Percentiles rank a stretch among this genome's conserved stretches.
phyloP scores from a whole-genome alignment of 2,113 vertebrate species.

The Dascyllus trimaculatus region DNA sequence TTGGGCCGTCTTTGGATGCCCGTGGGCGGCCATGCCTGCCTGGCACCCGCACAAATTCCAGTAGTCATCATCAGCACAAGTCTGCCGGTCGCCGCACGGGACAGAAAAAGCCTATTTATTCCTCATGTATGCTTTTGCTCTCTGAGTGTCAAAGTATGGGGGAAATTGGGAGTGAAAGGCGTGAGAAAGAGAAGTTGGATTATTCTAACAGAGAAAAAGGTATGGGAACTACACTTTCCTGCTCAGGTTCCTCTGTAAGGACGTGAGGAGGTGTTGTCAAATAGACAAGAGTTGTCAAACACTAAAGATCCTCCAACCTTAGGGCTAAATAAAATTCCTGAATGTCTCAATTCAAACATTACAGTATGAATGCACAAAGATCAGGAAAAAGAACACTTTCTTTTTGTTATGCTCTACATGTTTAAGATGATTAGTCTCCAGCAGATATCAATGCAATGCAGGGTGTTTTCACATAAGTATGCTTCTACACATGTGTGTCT shows the following conservation, averaged over 20 bases:
- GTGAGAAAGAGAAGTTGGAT: slow-evolving; percentile 63
- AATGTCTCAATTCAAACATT: not conserved
- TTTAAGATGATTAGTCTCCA: slow-evolving; percentile 47
- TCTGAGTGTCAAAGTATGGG: slow-evolving; percentile 18
- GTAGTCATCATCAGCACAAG: slow-evolving; percentile 75
- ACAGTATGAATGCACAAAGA: no score
- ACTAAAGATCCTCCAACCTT: no score
- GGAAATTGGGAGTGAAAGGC: slow-evolving; percentile 59
- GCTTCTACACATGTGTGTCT: not conserved
- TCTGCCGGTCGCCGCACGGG: slow-evolving; percentile 44
- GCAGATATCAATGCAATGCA: slow-evolving; percentile 74
- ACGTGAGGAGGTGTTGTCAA: slow-evolving; percentile 35
- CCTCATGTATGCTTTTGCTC: slow-evolving; percentile 59
- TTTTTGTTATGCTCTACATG: not conserved
- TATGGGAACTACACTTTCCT: slow-evolving; percentile 58
- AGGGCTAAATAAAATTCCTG: not conserved
- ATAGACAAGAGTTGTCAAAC: slow-evolving; percentile 24
- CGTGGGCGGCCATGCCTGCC: slow-evolving; percentile 77
- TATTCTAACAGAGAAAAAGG: slow-evolving; percentile 60
- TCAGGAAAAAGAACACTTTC: no score
- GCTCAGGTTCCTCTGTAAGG: slow-evolving; percentile 42
- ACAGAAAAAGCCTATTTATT: slow-evolving; percentile 69
- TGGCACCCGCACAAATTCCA: slow-evolving; percentile 81
- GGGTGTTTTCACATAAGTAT: slow-evolving; percentile 26
- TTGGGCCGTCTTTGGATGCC: slow-evolving; percentile 73